phyloP scores from a whole-genome alignment of 2,797 vertebrate species.

The Echeneis naucrates region DNA sequence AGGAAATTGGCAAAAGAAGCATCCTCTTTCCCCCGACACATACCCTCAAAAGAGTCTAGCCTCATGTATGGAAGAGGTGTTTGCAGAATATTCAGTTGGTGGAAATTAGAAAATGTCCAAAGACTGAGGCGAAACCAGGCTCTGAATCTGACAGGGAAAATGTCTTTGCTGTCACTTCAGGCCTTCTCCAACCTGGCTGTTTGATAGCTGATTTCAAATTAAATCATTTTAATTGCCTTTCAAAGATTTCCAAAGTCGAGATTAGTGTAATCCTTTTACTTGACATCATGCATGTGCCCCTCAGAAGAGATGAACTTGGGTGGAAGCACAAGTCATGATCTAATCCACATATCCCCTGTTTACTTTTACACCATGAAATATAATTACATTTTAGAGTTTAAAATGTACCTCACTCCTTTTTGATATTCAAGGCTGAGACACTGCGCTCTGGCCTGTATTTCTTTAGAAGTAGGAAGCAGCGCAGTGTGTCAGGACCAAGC shows the following conservation, averaged over 20 bases:
- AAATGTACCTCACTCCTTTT: constrained; percentile 44
- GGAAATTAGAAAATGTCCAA: constrained; percentile 36
- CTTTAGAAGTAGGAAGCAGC: constrained; percentile 54
- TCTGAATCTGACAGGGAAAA: background rate
- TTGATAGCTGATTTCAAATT: constrained; percentile 52
- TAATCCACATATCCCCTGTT: constrained; percentile 60
- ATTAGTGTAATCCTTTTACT: too few species aligned
- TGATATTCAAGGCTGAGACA: constrained; percentile 54
- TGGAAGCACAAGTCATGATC: constrained; percentile 39
- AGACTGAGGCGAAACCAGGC: constrained; percentile 15
- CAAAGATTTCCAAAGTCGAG: too few species aligned
- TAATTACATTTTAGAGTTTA: constrained; percentile 71
- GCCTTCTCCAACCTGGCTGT: constrained; percentile 15
- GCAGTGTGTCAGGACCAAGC: constrained; percentile 69
- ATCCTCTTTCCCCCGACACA: background rate
- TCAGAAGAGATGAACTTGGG: constrained; percentile 43
- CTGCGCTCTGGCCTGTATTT: constrained; percentile 42
- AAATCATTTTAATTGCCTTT: constrained; percentile 43
- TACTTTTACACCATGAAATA: constrained; percentile 70
- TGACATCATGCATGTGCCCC: constrained; percentile 24
- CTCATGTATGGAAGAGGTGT: constrained; percentile 23
- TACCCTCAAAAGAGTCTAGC: constrained; percentile 27
- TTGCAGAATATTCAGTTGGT: constrained; percentile 27
- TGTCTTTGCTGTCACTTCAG: background rate
- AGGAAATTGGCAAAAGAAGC: constrained; percentile 56